A percentile compares a stretch with the other conserved stretches of the same genome.
Conservation (phyloP, 1,140 invertebrate species). For the Cyrtorhinus lividipennis region DNA sequence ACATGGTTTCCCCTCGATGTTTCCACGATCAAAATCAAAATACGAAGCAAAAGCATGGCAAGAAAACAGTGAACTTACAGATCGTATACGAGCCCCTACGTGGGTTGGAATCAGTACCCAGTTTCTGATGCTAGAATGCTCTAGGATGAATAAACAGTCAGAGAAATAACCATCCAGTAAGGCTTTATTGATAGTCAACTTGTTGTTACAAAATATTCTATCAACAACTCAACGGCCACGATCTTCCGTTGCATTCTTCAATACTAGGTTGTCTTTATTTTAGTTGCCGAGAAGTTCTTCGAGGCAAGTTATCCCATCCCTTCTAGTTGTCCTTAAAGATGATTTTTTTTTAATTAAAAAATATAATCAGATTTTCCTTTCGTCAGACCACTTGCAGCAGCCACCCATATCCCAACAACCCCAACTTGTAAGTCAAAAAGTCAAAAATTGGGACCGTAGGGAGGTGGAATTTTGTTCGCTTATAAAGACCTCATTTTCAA, state of each 20-base stretch:
- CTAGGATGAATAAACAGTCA: no score
- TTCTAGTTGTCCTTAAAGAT: constrained; percentile 3
- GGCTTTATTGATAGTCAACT: constrained; percentile 20
- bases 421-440: not conserved
- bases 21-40: no score
- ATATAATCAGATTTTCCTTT: constrained; percentile 7
- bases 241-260: not conserved
- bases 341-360: constrained; percentile 15
- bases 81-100: no score
- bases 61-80: no score
- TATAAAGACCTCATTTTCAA: not conserved
- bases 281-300: not conserved
- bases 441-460: not conserved
- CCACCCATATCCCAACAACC: not conserved
- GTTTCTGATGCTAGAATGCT: no score
- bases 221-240: constrained; percentile 6
- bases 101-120: no score
- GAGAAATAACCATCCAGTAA: constrained; percentile 13
- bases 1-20: no score
- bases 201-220: constrained; percentile 18
- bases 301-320: not conserved
- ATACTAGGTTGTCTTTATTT: not conserved
- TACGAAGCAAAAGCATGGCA: no score
- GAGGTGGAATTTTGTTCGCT: not conserved
- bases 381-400: not conserved